Percentiles rank a stretch among this genome's conserved stretches.
Evolutionary conservation across 2,888 invertebrate genomes (phyloP).

Genomic region (Ganaspis brasiliensis): DNA sequence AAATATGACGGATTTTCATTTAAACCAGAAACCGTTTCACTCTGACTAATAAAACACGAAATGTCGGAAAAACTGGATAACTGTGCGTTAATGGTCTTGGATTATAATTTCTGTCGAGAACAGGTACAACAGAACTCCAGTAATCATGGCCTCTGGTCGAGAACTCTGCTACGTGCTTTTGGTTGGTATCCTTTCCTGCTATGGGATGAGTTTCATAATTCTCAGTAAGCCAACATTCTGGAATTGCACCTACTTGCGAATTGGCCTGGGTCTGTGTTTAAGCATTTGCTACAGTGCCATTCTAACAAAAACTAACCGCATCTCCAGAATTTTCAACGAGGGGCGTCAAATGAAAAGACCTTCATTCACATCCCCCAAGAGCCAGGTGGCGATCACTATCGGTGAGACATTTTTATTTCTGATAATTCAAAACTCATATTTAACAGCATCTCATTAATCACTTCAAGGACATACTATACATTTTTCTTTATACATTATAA

Average conservation of each 20-base stretch:
- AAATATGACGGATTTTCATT: background rate
- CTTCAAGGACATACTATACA: too few species aligned
- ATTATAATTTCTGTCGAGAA: slow-evolving; percentile 36
- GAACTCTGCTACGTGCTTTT: slow-evolving; percentile 89
- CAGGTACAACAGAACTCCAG: slow-evolving; percentile 84
- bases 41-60: background rate
- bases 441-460: background rate
- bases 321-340: slow-evolving; percentile 81
- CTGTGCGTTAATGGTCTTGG: slow-evolving; percentile 24
- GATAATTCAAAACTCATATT: background rate
- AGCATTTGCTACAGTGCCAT: slow-evolving; percentile 89
- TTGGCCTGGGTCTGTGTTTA: slow-evolving; percentile 88
- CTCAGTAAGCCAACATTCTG: slow-evolving; percentile 85
- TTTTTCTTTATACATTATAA: too few species aligned
- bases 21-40: background rate
- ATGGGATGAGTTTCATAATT: slow-evolving; percentile 87
- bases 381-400: slow-evolving; percentile 87
- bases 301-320: slow-evolving; percentile 88
- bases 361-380: slow-evolving; percentile 88
- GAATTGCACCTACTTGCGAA: slow-evolving; percentile 85
- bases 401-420: slow-evolving; percentile 79
- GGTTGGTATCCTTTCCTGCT: slow-evolving; percentile 87
- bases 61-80: slow-evolving; percentile 7
- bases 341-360: slow-evolving; percentile 86
- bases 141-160: slow-evolving; percentile 90